Evolutionary conservation across 2,797 vertebrate genomes (phyloP).

Genomic region (Nothura maculosa): DNA sequence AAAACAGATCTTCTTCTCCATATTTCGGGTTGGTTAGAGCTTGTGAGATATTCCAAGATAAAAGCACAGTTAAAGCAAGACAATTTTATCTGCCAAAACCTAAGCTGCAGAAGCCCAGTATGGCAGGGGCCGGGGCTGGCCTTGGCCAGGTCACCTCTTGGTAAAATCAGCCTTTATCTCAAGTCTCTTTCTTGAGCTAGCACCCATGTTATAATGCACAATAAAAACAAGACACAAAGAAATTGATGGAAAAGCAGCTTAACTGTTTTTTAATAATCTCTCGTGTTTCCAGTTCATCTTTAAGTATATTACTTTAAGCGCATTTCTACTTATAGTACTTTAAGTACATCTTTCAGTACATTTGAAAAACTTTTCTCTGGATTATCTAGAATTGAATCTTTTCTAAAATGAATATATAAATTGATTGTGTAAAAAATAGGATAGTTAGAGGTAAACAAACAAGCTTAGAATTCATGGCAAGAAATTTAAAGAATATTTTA

Average conservation of each 20-base stretch:
- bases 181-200: neutral
- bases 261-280: neutral
- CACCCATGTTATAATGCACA: neutral
- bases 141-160: neutral
- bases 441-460: neutral
- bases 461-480: neutral
- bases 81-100: neutral
- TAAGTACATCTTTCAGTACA: neutral
- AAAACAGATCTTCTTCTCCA: neutral
- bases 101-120: neutral
- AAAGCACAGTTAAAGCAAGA: neutral
- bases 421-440: neutral
- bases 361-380: neutral
- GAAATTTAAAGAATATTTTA: slow-evolving; percentile 17
- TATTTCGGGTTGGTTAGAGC: neutral
- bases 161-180: neutral
- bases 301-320: neutral
- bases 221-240: neutral
- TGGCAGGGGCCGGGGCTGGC: neutral
- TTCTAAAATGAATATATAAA: neutral
- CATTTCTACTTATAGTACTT: neutral
- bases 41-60: neutral
- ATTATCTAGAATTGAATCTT: neutral
- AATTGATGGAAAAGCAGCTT: neutral
- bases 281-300: neutral